Evolutionary conservation across 2,797 vertebrate genomes (phyloP), one percentile per base, ranked within the genome.

Genomic region (Bufotes viridis): DNA sequence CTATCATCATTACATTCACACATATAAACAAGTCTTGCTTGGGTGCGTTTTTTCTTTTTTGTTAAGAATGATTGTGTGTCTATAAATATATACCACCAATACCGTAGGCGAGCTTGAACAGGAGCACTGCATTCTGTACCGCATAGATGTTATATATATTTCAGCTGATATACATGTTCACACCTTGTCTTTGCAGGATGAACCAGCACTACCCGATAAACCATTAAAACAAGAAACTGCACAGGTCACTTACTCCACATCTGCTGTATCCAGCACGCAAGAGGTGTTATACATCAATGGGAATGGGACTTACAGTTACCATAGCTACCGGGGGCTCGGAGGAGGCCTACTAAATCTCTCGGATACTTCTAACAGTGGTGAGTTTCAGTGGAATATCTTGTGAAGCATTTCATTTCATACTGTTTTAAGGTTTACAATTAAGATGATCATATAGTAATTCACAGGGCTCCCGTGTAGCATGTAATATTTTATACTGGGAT

Each of bases 241-340:
- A 91, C 95, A 94, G 91, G 94, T 95, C 92, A 92, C 95, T 90
- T 94, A 95, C 80, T 94, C 96, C 87, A 92, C 95, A 82, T 94
- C 96, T 82, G 91, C 95, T 80, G 94, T 95, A 91, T 95, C 96
- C 29, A 95, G 95, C 92, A 94, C 96, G 1, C 96, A 96, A 93
- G 96, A 96, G 90, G 95, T 96, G 92, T 89, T 96, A 93, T 96
- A 96, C 93, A 96, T 96, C 94, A 96, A 96, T 14, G 96, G 96
- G 90, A 96, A 96, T 49, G 95, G 96, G 89, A 96, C 95, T 93
- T 96, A 96, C 94, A 96, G 96, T 95, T 96, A 96, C 95, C 96
- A 96, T 94, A 96, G 95, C 91, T 96, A 96, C 94, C 91, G 95
- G 94, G 96, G 96, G 90, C 93, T 96, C 3, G 94, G 96, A 92